phyloP scores from a whole-genome alignment of 2,113 vertebrate genomes.

The Panthera leo region DNA sequence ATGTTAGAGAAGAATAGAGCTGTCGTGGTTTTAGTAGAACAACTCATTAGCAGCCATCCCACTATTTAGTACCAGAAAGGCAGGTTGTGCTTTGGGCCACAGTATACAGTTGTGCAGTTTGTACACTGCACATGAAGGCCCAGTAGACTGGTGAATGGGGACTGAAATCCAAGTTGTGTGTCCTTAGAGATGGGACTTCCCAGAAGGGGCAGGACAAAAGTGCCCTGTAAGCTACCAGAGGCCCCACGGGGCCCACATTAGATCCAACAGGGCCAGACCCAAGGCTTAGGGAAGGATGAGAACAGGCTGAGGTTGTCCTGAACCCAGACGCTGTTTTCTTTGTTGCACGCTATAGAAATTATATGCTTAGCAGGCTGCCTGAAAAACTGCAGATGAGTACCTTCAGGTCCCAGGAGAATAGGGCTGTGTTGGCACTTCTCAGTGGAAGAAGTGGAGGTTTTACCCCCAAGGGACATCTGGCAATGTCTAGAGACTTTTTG shows the following conservation, averaged over 20 bases:
- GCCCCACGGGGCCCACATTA: neutral
- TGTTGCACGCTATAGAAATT: neutral
- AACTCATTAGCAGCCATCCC: neutral
- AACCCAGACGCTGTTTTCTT: neutral
- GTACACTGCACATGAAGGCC: neutral
- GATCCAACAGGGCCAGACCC: neutral
- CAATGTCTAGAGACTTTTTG: neutral
- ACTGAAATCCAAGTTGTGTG: neutral
- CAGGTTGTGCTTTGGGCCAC: neutral
- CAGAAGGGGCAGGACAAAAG: neutral
- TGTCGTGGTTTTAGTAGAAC: neutral
- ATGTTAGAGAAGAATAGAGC: neutral
- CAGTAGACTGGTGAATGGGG: neutral
- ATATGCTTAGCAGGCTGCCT: neutral
- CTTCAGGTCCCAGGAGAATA: conserved; percentile 20
- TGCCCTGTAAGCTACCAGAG: neutral
- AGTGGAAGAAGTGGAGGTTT: neutral
- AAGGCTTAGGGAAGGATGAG: neutral
- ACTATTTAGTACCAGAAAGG: neutral
- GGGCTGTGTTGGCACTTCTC: neutral
- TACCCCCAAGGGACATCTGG: neutral
- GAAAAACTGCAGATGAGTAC: neutral
- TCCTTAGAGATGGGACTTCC: neutral
- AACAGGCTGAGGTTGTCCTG: neutral
- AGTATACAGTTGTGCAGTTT: neutral